Evolutionary conservation across 2,113 vertebrate genomes (phyloP), one percentile per base, ranked within the genome.

Genomic region (Tapirus terrestris): DNA sequence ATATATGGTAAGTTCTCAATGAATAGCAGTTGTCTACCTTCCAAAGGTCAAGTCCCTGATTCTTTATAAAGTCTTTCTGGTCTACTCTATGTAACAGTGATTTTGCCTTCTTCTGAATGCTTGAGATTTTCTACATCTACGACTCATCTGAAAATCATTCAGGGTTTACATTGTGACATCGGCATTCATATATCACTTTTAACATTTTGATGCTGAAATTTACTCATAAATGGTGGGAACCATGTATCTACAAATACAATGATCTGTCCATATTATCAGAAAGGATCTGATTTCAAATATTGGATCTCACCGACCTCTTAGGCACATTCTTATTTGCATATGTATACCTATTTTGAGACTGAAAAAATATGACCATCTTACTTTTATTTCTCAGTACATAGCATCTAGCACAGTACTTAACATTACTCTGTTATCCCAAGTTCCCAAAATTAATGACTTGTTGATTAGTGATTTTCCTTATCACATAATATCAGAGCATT

Each of bases 121-220:
- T 36, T 67, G 68, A 36, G 10, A 92, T 33, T 87, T 95, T 94
- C 79, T 53, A 86, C 33, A 93, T 97, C 56, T 91, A 88, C 20
- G 89, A 67, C 25, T 96, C 76, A 89, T 27, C 51, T 96, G 79
- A 95, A 97, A 94, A 87, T 63, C 31, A 89, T 6, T 48, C 51
- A 75, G 91, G n/a, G n/a, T 67, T 94, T 73, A 72, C 53, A 87
- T 13, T 63, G 51, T 65, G 56, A 48, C n/a, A 76, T 61, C 27
- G 82, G 8, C n/a, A 63, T 48, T 80, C 51, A 58, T 25, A 70
- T 77, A 53, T 36, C 58, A 94, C 27, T 85, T 86, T 91, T 56
- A 95, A 96, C 39, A 72, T 87, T 87, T 89, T 89, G 36, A 90
- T 84, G 29, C 33, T 68, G 48, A 95, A 89, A 96, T 79, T 92